These are phyloP conservation scores for Peromyscus attwateri DNA, from an alignment of 2,797 vertebrate species.

Conservation along the genomic window DNA sequence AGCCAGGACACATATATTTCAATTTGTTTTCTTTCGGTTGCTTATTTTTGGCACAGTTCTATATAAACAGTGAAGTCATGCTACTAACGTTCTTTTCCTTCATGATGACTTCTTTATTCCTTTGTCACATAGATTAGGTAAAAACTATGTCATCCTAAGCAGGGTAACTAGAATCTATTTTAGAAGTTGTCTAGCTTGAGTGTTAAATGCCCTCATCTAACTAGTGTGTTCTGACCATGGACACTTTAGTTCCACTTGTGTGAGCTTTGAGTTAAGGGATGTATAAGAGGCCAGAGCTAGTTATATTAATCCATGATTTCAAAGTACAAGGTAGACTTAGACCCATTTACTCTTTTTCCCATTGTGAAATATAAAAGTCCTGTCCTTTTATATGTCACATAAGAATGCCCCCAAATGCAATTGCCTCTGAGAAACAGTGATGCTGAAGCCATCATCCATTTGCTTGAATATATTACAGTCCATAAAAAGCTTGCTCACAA, in stretches of 20 bases:
- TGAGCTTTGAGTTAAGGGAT: conserved; percentile 26
- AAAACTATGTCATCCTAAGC: not conserved
- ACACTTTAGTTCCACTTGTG: conserved; percentile 35
- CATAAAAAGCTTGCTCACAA: conserved; percentile 81
- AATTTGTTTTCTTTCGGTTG: conserved; percentile 11
- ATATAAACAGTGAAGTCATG: not conserved
- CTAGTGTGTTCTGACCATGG: not conserved
- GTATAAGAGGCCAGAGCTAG: conserved; percentile 56
- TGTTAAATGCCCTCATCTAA: not conserved
- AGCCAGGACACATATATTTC: not conserved
- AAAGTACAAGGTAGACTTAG: conserved; percentile 67
- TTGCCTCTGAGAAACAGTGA: conserved; percentile 79
- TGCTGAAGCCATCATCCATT: conserved; percentile 80
- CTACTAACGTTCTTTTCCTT: conserved; percentile 15
- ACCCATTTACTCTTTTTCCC: conserved; percentile 69
- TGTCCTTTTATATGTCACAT: conserved; percentile 68
- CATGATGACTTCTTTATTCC: conserved; percentile 50
- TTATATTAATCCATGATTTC: conserved; percentile 59
- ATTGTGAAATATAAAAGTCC: not conserved
- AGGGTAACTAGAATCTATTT: conserved; percentile 45
- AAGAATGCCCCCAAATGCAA: conserved; percentile 70
- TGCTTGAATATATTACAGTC: conserved; percentile 84
- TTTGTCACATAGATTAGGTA: conserved; percentile 26
- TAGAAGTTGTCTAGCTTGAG: conserved; percentile 54
- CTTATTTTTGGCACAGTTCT: not conserved